These are phyloP conservation scores for Horisme vitalbata DNA, from an alignment of 2,888 invertebrate species.

Conservation along the genomic window DNA sequence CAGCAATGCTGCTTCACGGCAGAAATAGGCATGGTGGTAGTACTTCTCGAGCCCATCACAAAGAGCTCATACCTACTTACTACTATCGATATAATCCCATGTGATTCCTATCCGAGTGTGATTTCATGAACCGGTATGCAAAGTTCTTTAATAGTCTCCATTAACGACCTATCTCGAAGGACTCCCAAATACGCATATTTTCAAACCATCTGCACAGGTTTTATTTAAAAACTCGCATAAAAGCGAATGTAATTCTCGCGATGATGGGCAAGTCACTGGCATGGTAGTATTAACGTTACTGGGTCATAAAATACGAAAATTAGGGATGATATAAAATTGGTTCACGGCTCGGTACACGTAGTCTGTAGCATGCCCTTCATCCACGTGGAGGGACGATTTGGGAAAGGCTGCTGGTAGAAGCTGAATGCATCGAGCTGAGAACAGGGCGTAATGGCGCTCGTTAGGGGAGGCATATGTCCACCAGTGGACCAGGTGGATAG, in stretches of 20 bases:
- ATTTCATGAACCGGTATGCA: conserved; percentile 1
- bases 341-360: not conserved
- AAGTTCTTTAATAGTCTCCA: conserved; percentile 20
- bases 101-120: not conserved
- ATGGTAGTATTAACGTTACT: not conserved
- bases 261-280: not conserved
- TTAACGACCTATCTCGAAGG: conserved; percentile 4
- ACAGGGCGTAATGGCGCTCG: too few relatives aligned
- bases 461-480: too few relatives aligned
- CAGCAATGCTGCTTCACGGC: too few relatives aligned
- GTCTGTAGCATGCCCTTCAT: not conserved
- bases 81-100: not conserved
- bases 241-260: not conserved
- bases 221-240: conserved; percentile 14
- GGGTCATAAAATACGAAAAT: too few relatives aligned
- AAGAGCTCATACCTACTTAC: too few relatives aligned
- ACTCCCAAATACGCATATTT: conserved; percentile 2
- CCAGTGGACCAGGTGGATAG: too few relatives aligned
- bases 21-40: too few relatives aligned
- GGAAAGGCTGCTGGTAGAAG: too few relatives aligned
- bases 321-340: not conserved
- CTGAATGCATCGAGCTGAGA: too few relatives aligned
- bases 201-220: conserved; percentile 2
- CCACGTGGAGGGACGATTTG: too few relatives aligned
- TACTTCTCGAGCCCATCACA: too few relatives aligned